Evolutionary conservation across 2,888 invertebrate species (phyloP).

Genomic region (Mermis nigrescens): DNA sequence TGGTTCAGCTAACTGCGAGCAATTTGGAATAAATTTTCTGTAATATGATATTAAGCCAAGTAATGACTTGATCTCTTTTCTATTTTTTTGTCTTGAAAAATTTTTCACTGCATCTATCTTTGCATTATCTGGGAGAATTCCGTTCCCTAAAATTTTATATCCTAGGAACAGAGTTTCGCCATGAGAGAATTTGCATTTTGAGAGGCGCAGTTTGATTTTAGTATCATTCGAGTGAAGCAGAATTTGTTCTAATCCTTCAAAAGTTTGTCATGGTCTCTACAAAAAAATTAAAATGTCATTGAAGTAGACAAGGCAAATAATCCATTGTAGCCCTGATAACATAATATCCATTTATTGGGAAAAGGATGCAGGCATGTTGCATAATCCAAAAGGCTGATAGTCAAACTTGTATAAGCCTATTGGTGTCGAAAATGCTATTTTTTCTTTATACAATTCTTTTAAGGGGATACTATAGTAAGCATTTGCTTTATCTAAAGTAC

Average conservation of each 20-base stretch:
- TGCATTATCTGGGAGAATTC: not conserved
- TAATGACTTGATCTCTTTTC: too few species aligned
- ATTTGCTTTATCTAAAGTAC: slow-evolving; percentile 10
- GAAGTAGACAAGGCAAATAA: slow-evolving; percentile 17
- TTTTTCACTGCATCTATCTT: too few species aligned
- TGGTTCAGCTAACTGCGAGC: too few species aligned
- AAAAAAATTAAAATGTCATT: slow-evolving; percentile 20
- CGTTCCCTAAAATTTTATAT: not conserved
- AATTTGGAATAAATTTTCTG: too few species aligned
- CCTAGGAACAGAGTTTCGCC: not conserved
- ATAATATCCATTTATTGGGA: slow-evolving; percentile 18
- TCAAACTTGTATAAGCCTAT: slow-evolving; percentile 20
- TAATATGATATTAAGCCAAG: too few species aligned
- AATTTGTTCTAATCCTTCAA: not conserved
- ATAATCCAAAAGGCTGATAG: slow-evolving; percentile 16
- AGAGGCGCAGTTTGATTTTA: not conserved
- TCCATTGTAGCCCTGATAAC: slow-evolving; percentile 15
- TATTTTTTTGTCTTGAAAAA: too few species aligned
- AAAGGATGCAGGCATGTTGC: slow-evolving; percentile 18
- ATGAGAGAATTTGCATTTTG: not conserved
- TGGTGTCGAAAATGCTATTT: slow-evolving; percentile 18
- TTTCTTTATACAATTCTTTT: slow-evolving; percentile 13
- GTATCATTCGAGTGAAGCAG: not conserved
- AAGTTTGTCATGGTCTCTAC: slow-evolving; percentile 15
- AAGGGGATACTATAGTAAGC: slow-evolving; percentile 13